Evolutionary conservation across 2,113 vertebrate genomes (phyloP).

Genomic region (Perca fluviatilis): DNA sequence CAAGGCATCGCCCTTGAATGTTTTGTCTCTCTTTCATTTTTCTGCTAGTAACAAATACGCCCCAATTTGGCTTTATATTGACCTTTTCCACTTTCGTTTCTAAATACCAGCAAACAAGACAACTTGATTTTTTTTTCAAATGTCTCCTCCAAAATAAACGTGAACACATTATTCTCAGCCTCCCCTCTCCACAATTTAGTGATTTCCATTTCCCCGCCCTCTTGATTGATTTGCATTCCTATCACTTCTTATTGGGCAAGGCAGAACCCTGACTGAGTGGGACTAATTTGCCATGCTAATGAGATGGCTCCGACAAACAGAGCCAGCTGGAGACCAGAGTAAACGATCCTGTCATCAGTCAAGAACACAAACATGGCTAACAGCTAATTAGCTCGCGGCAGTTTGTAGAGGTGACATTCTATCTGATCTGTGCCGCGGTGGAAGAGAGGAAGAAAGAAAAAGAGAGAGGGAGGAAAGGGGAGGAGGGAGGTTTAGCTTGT

Average conservation of each 20-base stretch:
- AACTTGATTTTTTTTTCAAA: background rate
- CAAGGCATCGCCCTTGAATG: constrained; percentile 6
- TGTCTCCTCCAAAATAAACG: constrained; percentile 23
- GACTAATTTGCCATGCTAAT: constrained; percentile 98
- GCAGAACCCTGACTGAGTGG: constrained; percentile 96
- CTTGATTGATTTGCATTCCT: constrained; percentile 97
- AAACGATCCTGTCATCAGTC: constrained; percentile 99
- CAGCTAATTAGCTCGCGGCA: constrained; percentile 96
- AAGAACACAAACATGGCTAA: constrained; percentile 96
- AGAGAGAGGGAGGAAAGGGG: constrained; percentile 73
- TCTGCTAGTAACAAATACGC: constrained; percentile 15
- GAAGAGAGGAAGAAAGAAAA: constrained; percentile 69
- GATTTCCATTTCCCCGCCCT: constrained; percentile 92
- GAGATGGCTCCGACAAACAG: constrained; percentile 96
- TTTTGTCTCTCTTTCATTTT: background rate
- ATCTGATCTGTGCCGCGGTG: constrained; percentile 90
- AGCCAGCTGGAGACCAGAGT: constrained; percentile 97
- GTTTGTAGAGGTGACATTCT: constrained; percentile 97
- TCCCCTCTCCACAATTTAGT: constrained; percentile 82
- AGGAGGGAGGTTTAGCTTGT: constrained; percentile 77
- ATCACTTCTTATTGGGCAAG: constrained; percentile 96
- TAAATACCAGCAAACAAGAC: constrained; percentile 32
- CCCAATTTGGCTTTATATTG: constrained; percentile 21
- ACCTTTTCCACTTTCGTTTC: constrained; percentile 21
- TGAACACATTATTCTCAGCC: constrained; percentile 24